Evolutionary conservation across 53 echinoderm and acorn worm genomes (phyloP), one percentile per base, ranked within the genome.

Genomic region (Arbacia lixula): DNA sequence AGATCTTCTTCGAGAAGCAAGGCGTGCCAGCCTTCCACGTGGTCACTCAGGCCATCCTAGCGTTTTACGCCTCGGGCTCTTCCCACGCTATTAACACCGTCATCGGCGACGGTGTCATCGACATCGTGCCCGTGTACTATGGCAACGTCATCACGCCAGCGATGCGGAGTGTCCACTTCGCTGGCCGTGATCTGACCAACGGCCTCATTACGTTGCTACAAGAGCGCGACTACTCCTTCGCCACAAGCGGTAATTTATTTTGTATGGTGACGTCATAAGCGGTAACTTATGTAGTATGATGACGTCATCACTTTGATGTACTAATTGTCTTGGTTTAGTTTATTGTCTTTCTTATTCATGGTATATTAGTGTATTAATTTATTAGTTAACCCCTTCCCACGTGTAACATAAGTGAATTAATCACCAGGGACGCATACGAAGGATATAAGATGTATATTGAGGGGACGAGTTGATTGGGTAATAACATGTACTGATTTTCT

Each of bases 1-100:
- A 86, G 86, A 62, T 76, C 17, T 2, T 86, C 27, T 76, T 86
- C 42, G 86, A 86, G 52, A 86, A 24, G 20, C 76, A 76, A 33
- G 43, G 42, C 16, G 86, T 62, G 30, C 60, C 27, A 14, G 42
- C 21, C 9, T 32, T 86, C 19, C 58, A 76, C 53, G 26, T 86
- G 31, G 61, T 40, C 55, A 86, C 40, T 11, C 86, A 74, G n/a
- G 76, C 61, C 24, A 39, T 61, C 25, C 21, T 86, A 14, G 60
- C 86, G 5, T 51, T 60, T 31, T 86, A 62, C 60, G 60, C 75
- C 4, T 12, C 63, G 5, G 76, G 86, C 2, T 24, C 63, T 19
- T 43, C 46, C 21, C 43, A 26, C 26, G 76, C 40, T 3, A 17
- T 86, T 62, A 52, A 43, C 11, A 4, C 60, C 14, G 86, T 76